A percentile compares a stretch with the other conserved stretches of the same genome.
Conservation (phyloP, 2,797 vertebrate species). For the Arctocebus calabarensis region DNA sequence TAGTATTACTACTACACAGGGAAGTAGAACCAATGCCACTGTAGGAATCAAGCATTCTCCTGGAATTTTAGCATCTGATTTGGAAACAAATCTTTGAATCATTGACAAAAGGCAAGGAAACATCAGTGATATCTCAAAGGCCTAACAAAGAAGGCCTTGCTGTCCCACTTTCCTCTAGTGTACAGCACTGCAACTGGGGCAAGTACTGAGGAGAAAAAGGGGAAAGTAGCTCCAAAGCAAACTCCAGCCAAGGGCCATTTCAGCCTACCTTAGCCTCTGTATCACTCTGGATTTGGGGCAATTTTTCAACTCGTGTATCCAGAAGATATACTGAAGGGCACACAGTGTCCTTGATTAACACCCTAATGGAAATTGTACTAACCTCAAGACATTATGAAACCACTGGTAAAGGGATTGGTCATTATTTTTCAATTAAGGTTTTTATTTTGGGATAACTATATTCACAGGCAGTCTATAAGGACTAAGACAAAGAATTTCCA, state of each 20-base stretch:
- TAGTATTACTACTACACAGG: not conserved
- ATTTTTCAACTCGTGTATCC: constrained; percentile 42
- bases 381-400: not conserved
- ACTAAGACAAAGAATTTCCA: not conserved
- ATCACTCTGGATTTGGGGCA: not conserved
- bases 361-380: not conserved
- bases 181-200: too few relatives aligned
- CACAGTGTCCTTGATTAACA: not conserved
- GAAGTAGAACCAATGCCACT: not conserved
- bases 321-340: constrained; percentile 36
- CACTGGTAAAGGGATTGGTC: not conserved
- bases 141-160: not conserved
- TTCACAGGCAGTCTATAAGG: not conserved
- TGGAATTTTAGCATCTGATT: constrained; percentile 20
- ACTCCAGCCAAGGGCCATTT: not conserved
- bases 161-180: not conserved
- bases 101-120: not conserved
- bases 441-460: constrained; percentile 15
- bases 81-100: constrained; percentile 5
- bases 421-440: not conserved
- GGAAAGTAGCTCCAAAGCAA: not conserved
- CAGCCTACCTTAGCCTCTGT: not conserved
- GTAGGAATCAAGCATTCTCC: not conserved
- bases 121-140: not conserved
- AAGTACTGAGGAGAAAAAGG: not conserved